Evolutionary conservation across 1,140 invertebrate species (phyloP).

Genomic region (Drosophila kepulauana): DNA sequence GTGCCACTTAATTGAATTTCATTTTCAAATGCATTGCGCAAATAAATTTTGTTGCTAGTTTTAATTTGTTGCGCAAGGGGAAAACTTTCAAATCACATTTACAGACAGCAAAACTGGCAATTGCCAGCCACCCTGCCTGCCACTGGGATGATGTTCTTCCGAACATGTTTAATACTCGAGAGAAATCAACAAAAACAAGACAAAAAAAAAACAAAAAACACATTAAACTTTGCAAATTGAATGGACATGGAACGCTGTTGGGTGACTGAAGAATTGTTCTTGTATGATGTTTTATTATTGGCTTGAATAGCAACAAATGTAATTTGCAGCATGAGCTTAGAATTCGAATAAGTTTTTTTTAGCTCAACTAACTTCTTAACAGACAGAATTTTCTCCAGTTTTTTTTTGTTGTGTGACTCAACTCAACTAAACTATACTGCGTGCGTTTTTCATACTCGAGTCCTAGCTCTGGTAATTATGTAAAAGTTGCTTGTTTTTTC

Average conservation of each 20-base stretch:
- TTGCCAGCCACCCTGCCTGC: constrained; percentile 8
- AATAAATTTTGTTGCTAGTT: constrained; percentile 71
- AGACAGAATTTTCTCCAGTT: constrained; percentile 25
- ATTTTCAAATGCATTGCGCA: constrained; percentile 69
- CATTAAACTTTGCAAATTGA: constrained; percentile 71
- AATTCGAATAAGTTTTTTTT: constrained; percentile 16
- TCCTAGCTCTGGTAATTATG: constrained; percentile 56
- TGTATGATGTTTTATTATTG: constrained; percentile 52
- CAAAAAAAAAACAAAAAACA: constrained; percentile 7
- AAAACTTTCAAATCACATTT: constrained; percentile 77
- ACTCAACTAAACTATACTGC: not conserved
- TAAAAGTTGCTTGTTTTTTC: constrained; percentile 49
- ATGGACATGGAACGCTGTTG: constrained; percentile 39
- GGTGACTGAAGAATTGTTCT: not conserved
- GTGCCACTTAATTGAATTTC: constrained; percentile 70
- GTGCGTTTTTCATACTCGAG: constrained; percentile 1
- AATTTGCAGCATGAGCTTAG: constrained; percentile 68
- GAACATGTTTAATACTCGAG: constrained; percentile 49
- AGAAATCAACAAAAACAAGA: constrained; percentile 66
- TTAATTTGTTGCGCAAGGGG: constrained; percentile 57
- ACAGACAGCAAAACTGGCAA: constrained; percentile 21
- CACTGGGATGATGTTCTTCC: not conserved
- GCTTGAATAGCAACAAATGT: constrained; percentile 53
- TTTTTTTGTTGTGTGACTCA: constrained; percentile 37
- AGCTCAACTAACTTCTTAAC: constrained; percentile 18